Percentiles rank a stretch among this genome's conserved stretches.
Evolutionary conservation across 2,113 vertebrate species (phyloP).

Genomic region (Eubucco bourcierii): DNA sequence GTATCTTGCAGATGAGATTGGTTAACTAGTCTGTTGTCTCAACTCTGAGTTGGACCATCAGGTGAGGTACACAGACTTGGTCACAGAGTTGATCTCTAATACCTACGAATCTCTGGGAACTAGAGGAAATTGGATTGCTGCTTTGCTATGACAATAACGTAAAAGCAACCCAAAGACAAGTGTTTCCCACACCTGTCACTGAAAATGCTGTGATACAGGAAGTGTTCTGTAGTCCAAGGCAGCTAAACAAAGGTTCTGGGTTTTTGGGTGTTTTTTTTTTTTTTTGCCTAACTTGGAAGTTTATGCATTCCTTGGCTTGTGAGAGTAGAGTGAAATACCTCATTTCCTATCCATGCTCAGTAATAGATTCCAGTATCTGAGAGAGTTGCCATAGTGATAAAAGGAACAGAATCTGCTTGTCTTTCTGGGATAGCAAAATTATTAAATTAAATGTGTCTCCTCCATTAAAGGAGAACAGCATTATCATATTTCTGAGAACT

Average conservation of each 20-base stretch:
- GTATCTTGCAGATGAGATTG: background rate
- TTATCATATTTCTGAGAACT: slow-evolving; percentile 2
- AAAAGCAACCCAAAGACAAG: background rate
- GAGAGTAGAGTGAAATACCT: background rate
- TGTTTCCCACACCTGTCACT: background rate
- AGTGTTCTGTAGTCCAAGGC: background rate
- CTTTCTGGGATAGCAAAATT: slow-evolving; percentile 49
- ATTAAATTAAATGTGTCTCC: slow-evolving; percentile 43
- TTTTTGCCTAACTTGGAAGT: background rate
- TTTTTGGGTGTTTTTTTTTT: too few relatives aligned
- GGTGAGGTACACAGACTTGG: background rate
- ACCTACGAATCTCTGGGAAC: background rate
- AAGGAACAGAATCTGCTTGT: slow-evolving; percentile 53
- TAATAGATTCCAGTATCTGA: slow-evolving; percentile 35
- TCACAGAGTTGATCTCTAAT: background rate
- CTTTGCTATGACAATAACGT: background rate
- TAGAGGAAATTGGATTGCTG: background rate
- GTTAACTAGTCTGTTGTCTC: background rate
- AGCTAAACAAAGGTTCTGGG: background rate
- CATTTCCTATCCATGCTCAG: background rate
- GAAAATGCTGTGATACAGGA: background rate
- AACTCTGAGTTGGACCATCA: background rate
- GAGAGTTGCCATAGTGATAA: slow-evolving; percentile 57
- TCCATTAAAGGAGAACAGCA: background rate
- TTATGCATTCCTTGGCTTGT: background rate